Evolutionary conservation across 2,888 invertebrate genomes (phyloP).

Genomic region (Euproctis similis): DNA sequence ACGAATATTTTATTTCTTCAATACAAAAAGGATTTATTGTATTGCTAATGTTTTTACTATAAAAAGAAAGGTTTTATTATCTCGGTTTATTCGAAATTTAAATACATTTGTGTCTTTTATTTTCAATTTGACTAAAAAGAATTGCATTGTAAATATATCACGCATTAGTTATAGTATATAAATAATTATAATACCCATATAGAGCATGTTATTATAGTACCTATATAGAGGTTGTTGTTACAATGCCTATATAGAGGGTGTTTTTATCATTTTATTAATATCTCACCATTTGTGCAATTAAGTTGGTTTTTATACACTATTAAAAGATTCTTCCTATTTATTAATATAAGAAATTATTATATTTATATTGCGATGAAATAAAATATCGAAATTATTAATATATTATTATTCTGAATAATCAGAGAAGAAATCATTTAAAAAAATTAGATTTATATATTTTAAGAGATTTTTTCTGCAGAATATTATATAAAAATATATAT

Average conservation of each 20-base stretch:
- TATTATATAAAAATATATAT: slow-evolving; percentile 59
- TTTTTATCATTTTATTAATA: slow-evolving; percentile 39
- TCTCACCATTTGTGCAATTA: slow-evolving; percentile 67
- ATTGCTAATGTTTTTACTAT: too few species aligned
- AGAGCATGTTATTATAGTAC: slow-evolving; percentile 18
- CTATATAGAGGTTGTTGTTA: slow-evolving; percentile 22
- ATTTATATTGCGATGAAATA: slow-evolving; percentile 60
- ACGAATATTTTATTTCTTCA: too few species aligned
- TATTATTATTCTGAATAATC: slow-evolving; percentile 36
- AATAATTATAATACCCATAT: slow-evolving; percentile 14
- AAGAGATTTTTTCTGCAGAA: slow-evolving; percentile 69
- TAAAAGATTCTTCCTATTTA: slow-evolving; percentile 69
- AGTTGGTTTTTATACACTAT: slow-evolving; percentile 55
- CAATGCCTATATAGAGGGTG: slow-evolving; percentile 18
- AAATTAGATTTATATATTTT: slow-evolving; percentile 73
- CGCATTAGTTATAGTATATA: slow-evolving; percentile 4
- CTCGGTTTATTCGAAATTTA: not conserved
- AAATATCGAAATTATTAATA: slow-evolving; percentile 51
- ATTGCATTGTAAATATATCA: slow-evolving; percentile 7
- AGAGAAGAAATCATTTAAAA: slow-evolving; percentile 44
- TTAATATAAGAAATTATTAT: slow-evolving; percentile 56
- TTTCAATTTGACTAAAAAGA: not conserved
- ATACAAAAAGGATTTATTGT: too few species aligned
- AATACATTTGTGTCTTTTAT: not conserved
- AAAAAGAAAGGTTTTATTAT: too few species aligned